Conservation (phyloP, 2,797 vertebrate genomes). For the Siniperca scherzeri region DNA sequence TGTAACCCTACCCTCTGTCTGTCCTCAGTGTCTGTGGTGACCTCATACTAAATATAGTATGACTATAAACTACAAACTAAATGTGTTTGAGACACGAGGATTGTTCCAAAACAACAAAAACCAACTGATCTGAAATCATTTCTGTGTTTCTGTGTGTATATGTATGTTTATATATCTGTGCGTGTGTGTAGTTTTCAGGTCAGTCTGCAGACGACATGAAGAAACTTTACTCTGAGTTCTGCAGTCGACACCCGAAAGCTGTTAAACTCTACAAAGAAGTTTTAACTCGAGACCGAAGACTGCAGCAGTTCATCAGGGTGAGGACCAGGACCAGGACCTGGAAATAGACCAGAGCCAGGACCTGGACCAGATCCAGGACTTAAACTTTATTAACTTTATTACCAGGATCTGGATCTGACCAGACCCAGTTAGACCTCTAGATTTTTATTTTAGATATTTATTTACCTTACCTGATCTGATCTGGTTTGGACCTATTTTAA, state of each 20-base stretch:
- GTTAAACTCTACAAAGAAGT: constrained; percentile 96
- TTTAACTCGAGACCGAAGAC: constrained; percentile 90
- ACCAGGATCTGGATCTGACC: not conserved
- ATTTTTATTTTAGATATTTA: too few relatives aligned
- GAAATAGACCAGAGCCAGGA: not conserved
- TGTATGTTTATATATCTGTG: constrained; percentile 4
- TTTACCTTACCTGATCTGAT: too few relatives aligned
- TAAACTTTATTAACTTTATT: not conserved
- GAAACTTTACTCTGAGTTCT: constrained; percentile 95
- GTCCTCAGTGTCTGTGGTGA: too few relatives aligned
- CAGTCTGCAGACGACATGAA: constrained; percentile 90
- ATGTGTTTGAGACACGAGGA: too few relatives aligned
- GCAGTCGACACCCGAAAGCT: constrained; percentile 93
- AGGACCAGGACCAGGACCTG: constrained; percentile 48
- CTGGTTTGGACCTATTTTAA: not conserved
- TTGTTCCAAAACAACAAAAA: too few relatives aligned
- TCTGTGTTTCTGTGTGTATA: not conserved
- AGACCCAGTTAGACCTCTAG: too few relatives aligned
- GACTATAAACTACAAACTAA: too few relatives aligned
- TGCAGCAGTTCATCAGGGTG: constrained; percentile 94
- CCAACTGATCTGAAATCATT: too few relatives aligned
- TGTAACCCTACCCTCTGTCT: too few relatives aligned
- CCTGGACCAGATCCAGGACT: not conserved
- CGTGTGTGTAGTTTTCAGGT: constrained; percentile 90
- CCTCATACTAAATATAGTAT: too few relatives aligned